These are phyloP conservation scores for Apteryx mantelli DNA, from an alignment of 2,113 vertebrate species.

Conservation along the genomic window DNA sequence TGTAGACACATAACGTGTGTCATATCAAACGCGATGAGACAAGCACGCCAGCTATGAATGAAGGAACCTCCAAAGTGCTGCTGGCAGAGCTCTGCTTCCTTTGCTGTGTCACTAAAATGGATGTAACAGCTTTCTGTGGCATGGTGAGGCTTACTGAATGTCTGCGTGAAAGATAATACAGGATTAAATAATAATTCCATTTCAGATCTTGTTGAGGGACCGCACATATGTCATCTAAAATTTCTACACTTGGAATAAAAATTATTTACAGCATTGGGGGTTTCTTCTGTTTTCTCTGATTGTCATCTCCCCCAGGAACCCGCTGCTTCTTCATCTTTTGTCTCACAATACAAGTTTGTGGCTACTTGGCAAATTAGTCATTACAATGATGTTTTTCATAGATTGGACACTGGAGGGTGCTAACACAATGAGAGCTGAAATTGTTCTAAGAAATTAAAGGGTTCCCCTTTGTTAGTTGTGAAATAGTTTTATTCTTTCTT, in stretches of 20 bases:
- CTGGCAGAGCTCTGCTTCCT: neutral
- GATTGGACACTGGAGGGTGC: constrained; percentile 76
- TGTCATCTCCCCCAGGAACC: neutral
- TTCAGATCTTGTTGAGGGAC: neutral
- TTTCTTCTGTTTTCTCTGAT: neutral
- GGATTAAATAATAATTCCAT: neutral
- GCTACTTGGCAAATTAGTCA: neutral
- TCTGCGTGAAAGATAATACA: neutral
- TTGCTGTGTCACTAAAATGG: neutral
- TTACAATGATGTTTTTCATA: constrained; percentile 39
- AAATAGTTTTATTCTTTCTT: constrained; percentile 47
- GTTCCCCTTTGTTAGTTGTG: constrained; percentile 22
- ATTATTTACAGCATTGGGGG: neutral
- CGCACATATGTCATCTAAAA: neutral
- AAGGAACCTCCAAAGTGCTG: neutral
- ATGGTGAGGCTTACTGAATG: neutral
- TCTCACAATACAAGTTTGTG: neutral
- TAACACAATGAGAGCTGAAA: constrained; percentile 58
- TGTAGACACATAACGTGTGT: fast-evolving
- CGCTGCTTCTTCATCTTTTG: neutral
- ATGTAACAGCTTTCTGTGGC: neutral
- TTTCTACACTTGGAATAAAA: neutral
- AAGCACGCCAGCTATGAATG: neutral
- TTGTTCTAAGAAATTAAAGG: neutral
- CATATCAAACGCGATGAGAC: fast-evolving